phyloP scores from a whole-genome alignment of 2,888 invertebrate species.

The Dyspetes luteomarginatus region DNA sequence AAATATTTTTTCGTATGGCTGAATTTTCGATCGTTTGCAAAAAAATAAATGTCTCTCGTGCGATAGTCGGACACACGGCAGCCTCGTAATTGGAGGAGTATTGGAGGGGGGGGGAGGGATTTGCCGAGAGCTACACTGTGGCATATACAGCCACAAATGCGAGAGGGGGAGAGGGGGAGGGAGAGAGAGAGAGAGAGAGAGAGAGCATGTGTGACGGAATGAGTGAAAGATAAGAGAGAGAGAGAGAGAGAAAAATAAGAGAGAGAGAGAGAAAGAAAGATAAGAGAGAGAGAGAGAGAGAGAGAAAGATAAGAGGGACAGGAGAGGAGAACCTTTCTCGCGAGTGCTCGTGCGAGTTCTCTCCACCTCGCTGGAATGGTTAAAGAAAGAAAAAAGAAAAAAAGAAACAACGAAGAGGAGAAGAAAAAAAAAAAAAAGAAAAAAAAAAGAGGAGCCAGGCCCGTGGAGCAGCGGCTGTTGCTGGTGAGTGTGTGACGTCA shows the following conservation, averaged over 20 bases:
- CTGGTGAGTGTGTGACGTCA: slow-evolving; percentile 80
- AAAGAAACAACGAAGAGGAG: slow-evolving; percentile 9
- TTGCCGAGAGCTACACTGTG: slow-evolving; percentile 8
- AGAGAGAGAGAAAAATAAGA: neutral
- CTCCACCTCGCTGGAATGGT: slow-evolving; percentile 56
- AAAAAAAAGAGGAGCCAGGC: slow-evolving; percentile 70
- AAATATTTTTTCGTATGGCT: neutral
- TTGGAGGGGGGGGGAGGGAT: neutral
- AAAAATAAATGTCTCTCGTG: neutral
- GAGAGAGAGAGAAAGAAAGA: neutral
- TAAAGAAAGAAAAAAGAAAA: slow-evolving; percentile 19
- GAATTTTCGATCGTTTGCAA: neutral
- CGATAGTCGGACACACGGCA: neutral
- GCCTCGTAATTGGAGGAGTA: neutral
- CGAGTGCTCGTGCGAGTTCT: slow-evolving; percentile 47
- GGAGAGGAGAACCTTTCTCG: slow-evolving; percentile 63
- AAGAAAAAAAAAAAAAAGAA: neutral
- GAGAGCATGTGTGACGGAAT: neutral
- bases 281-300: no score
- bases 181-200: no score
- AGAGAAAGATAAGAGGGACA: neutral
- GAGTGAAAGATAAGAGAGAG: slow-evolving; percentile 1
- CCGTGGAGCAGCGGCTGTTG: slow-evolving; percentile 47
- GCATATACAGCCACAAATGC: neutral
- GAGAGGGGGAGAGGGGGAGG: neutral